Percentiles rank a stretch among this genome's conserved stretches.
Evolutionary conservation across 2,888 invertebrate species (phyloP).

Genomic region (Melanargia galathea): DNA sequence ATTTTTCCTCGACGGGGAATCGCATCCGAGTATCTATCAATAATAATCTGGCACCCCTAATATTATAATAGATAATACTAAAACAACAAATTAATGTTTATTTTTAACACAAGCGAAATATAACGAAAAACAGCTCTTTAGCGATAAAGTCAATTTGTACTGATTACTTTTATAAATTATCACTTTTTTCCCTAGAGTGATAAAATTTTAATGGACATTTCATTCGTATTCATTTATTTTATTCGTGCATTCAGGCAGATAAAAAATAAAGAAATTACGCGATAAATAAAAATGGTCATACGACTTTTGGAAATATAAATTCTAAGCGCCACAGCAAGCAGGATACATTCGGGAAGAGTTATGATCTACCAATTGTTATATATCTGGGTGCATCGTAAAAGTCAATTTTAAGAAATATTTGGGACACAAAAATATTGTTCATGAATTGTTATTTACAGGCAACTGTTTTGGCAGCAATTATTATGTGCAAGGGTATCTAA

Average conservation of each 20-base stretch:
- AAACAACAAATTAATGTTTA: too few relatives aligned
- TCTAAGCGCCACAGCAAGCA: background rate
- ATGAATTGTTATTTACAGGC: background rate
- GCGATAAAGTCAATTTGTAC: background rate
- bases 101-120: background rate
- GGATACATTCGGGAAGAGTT: conserved; percentile 13
- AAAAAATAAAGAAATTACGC: background rate
- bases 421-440: conserved; percentile 6
- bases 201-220: background rate
- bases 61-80: too few relatives aligned
- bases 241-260: background rate
- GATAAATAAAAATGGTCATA: background rate
- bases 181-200: background rate
- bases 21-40: too few relatives aligned
- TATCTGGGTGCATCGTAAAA: conserved; percentile 8
- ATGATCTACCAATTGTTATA: conserved; percentile 9
- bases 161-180: background rate
- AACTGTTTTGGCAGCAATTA: too few relatives aligned
- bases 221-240: background rate
- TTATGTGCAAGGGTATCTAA: too few relatives aligned
- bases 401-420: conserved; percentile 17
- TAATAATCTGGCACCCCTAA: background rate
- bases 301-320: conserved; percentile 5
- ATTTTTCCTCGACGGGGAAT: too few relatives aligned
- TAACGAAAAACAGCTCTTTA: background rate